Conservation (phyloP, 1,140 invertebrate genomes). For the Polypedilum pembai region DNA sequence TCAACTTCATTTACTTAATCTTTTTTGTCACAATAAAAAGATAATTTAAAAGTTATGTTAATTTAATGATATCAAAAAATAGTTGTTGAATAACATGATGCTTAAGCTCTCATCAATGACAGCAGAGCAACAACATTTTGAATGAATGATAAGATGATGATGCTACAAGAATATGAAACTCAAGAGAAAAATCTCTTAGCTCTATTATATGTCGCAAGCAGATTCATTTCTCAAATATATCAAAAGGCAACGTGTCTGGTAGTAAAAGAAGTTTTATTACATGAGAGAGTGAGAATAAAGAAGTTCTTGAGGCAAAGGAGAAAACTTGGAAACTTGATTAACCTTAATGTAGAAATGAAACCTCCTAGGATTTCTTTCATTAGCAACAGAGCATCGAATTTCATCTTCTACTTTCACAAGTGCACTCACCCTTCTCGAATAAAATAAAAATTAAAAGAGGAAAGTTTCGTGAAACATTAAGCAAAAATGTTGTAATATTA, state of each 20-base stretch:
- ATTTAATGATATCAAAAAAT: no score
- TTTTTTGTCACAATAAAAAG: no score
- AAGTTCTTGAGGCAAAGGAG: conserved; percentile 8
- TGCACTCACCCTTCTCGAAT: neutral
- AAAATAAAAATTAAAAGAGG: neutral
- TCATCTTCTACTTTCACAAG: neutral
- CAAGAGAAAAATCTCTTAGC: no score
- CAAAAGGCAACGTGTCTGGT: neutral
- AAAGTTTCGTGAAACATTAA: neutral
- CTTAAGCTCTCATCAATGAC: no score
- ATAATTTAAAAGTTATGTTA: no score
- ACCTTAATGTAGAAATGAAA: conserved; percentile 5
- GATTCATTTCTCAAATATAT: neutral
- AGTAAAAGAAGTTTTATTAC: neutral
- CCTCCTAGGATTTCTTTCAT: conserved; percentile 17
- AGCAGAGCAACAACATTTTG: neutral
- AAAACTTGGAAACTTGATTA: conserved; percentile 4
- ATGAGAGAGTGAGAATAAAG: neutral
- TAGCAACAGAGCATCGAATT: conserved; percentile 11
- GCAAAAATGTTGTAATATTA: neutral
- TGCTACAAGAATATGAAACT: neutral
- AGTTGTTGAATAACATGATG: no score
- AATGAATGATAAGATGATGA: neutral
- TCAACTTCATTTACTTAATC: no score
- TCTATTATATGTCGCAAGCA: neutral